phyloP scores from a whole-genome alignment of 1,140 invertebrate genomes.

The Drosophila nigromelanica region DNA sequence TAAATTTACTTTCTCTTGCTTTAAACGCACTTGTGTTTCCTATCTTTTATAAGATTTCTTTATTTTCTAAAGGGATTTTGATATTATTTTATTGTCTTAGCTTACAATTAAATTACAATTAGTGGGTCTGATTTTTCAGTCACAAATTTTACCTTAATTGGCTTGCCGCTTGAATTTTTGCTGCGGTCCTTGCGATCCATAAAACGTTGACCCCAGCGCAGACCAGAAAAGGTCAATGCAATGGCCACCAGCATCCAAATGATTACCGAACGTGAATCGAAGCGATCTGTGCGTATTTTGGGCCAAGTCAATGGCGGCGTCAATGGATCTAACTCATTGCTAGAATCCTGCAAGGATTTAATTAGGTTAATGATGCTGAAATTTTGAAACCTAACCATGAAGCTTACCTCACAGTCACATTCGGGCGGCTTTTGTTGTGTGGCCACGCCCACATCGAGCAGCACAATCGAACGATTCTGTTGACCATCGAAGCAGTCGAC shows the following conservation, averaged over 20 bases:
- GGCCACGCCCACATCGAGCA: slow-evolving; percentile 53
- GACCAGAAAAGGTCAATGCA: slow-evolving; percentile 62
- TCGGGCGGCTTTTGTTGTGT: background rate
- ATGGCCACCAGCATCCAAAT: slow-evolving; percentile 81
- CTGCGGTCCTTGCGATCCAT: slow-evolving; percentile 59
- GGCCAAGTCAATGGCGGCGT: slow-evolving; percentile 67
- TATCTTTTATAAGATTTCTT: no score
- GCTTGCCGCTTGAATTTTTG: background rate
- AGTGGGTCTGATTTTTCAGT: no score
- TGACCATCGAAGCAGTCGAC: slow-evolving; percentile 73
- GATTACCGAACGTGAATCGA: slow-evolving; percentile 78
- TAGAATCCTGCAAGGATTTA: slow-evolving; percentile 11
- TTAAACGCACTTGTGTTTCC: no score
- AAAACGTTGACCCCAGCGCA: slow-evolving; percentile 64
- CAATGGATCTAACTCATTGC: slow-evolving; percentile 44
- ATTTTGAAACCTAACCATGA: no score
- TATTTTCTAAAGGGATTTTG: no score
- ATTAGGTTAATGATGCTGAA: background rate
- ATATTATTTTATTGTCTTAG: no score
- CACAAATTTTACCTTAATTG: slow-evolving; percentile 40
- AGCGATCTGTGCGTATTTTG: slow-evolving; percentile 71
- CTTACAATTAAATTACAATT: no score
- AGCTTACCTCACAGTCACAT: slow-evolving; percentile 59
- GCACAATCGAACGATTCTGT: slow-evolving; percentile 60
- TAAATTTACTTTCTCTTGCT: no score